Conservation (phyloP, 2,113 vertebrate species). For the Ophiodon elongatus region DNA sequence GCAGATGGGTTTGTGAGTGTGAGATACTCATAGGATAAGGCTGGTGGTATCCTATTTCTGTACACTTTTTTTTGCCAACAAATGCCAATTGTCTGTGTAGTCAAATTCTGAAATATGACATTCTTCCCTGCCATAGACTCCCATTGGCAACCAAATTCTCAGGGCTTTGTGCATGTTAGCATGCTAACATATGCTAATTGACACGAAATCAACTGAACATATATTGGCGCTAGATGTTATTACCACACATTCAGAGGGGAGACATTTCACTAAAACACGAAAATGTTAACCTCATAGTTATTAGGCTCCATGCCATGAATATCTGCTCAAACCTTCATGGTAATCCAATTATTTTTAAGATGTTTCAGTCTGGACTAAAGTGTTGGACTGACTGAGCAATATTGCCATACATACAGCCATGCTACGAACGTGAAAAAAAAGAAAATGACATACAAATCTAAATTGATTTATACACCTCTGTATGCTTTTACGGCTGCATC, state of each 20-base stretch:
- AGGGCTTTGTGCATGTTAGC: not conserved
- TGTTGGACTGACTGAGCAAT: not conserved
- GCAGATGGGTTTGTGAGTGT: slow-evolving; percentile 7
- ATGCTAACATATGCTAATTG: slow-evolving; percentile 2
- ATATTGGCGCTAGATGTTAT: not conserved
- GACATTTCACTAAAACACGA: not conserved
- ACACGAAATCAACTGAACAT: not conserved
- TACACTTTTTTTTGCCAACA: not conserved
- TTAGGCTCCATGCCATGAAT: not conserved
- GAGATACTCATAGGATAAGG: not conserved
- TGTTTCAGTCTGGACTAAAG: not conserved
- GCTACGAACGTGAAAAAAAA: not conserved
- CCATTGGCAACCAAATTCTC: not conserved
- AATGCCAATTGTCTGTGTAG: not conserved
- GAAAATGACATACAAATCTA: not conserved
- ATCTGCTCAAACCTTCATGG: not conserved
- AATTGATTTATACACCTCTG: not conserved
- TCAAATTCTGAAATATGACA: not conserved
- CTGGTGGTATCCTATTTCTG: not conserved
- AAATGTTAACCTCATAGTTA: not conserved
- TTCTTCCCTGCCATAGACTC: not conserved
- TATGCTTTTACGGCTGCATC: not conserved
- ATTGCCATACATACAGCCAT: not conserved
- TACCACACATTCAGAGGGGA: too few species aligned
- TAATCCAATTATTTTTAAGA: not conserved